Percentiles rank a stretch among this genome's conserved stretches.
phyloP scores from a whole-genome alignment of 2,888 invertebrate genomes.

The Archips xylosteana region DNA sequence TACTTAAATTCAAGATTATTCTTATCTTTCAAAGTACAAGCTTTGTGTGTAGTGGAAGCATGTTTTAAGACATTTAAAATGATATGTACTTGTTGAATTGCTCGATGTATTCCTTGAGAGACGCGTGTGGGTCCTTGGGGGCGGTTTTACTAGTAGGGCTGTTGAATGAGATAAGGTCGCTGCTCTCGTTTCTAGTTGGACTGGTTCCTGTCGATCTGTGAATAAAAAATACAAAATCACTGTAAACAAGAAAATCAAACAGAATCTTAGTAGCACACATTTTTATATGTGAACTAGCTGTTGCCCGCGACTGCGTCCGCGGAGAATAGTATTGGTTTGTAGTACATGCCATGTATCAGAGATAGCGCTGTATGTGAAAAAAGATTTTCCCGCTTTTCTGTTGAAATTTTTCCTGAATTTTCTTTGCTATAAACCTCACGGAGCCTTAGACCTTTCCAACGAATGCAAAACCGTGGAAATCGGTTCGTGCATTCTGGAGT shows the following conservation, averaged over 20 bases:
- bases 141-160: slow-evolving; percentile 86
- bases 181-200: slow-evolving; percentile 72
- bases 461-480: too few relatives aligned
- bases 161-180: slow-evolving; percentile 90
- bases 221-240: slow-evolving; percentile 26
- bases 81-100: slow-evolving; percentile 79
- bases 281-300: too few relatives aligned
- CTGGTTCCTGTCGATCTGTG: slow-evolving; percentile 76
- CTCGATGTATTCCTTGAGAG: slow-evolving; percentile 86
- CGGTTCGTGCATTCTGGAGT: too few relatives aligned
- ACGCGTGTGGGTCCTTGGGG: slow-evolving; percentile 78
- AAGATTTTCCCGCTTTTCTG: too few relatives aligned
- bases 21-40: slow-evolving; percentile 30
- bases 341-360: too few relatives aligned
- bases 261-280: too few relatives aligned
- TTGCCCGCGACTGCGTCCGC: too few relatives aligned
- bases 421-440: too few relatives aligned
- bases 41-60: neutral
- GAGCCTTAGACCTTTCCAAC: too few relatives aligned
- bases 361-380: too few relatives aligned
- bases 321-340: too few relatives aligned
- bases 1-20: slow-evolving; percentile 35
- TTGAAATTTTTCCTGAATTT: too few relatives aligned
- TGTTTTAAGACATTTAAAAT: slow-evolving; percentile 5
- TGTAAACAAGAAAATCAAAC: neutral